Evolutionary conservation across 2,888 invertebrate species (phyloP), one percentile per base, ranked within the genome.

Genomic region (Elmis aenea): DNA sequence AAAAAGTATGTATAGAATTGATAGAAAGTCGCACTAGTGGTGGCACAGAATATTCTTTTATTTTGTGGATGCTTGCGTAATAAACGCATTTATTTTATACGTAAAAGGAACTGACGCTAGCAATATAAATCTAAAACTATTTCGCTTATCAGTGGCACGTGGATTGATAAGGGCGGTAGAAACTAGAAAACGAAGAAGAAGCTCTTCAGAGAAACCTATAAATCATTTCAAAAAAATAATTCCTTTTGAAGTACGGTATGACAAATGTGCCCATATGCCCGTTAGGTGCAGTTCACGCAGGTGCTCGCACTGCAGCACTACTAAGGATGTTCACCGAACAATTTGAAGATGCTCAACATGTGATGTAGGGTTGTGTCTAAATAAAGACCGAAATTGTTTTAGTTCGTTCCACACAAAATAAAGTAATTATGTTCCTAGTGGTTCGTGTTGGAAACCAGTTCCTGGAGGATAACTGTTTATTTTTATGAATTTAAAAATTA

Each of bases 11-110:
- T 46, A 49, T 16, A 38, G 32, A 32, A 18, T 42, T 12, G 39
- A 48, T 28, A 25, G 36, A 11, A 40, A 38, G n/a, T 28, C 16
- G 11, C 31, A 39, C 24, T 42, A 47, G 34, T 45, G 42, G 42
- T 47, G 38, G 41, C 43, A 42, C 28, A 28, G 38, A 9, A 45
- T 47, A 15, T 24, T 35, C 14, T 27, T 31, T 18, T n/a, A n/a
- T n/a, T 38, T 38, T 18, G 10, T 38, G 12, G 33, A 38, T 27
- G 28, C 24, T 14, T 23, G 13, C 12, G 26, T 38, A 20, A 25
- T 37, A 5, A 37, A 44, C 25, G 16, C 34, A 14, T 40, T 25
- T 31, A 41, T 41, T 29, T 32, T 45, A 18, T 39, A 21, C 23
- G 22, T 38, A 33, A 13, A 39, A 37, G 22, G 22, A 36, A 24